A percentile compares a stretch with the other conserved stretches of the same genome.
These are phyloP conservation scores for Urophycis tenuis DNA, from an alignment of 2,797 vertebrate species.

Conservation along the genomic window DNA sequence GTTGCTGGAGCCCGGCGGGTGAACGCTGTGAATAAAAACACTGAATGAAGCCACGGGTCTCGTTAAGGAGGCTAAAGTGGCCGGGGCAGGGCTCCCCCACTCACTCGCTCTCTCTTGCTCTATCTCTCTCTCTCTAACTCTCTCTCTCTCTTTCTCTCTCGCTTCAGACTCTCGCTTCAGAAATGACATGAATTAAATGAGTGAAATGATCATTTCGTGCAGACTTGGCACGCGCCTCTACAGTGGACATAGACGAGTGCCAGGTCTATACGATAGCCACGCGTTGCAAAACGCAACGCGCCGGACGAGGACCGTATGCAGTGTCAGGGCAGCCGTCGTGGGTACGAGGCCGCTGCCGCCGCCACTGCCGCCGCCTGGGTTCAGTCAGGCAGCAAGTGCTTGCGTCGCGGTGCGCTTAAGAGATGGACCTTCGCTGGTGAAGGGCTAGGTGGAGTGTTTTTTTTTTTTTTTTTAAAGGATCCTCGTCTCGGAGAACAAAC, in stretches of 20 bases:
- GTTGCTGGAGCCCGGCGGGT: constrained; percentile 42
- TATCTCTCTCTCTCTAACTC: too few relatives aligned
- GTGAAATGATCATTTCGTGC: background rate
- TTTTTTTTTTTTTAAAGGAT: constrained; percentile 10
- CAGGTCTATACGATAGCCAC: background rate
- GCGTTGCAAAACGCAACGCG: too few relatives aligned
- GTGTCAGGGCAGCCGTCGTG: too few relatives aligned
- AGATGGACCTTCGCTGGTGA: constrained; percentile 17
- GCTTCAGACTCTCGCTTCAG: background rate
- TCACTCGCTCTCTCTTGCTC: too few relatives aligned
- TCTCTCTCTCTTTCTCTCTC: too few relatives aligned
- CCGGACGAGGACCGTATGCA: too few relatives aligned
- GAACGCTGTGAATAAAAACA: constrained; percentile 36
- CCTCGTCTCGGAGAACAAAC: constrained; percentile 31
- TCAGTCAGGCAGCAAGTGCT: constrained; percentile 21
- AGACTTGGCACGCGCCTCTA: background rate
- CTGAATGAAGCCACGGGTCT: constrained; percentile 39
- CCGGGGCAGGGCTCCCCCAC: background rate
- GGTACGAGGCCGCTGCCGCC: too few relatives aligned
- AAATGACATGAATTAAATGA: background rate
- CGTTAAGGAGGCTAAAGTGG: constrained; percentile 20
- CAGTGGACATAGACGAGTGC: constrained; percentile 8
- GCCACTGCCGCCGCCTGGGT: too few relatives aligned
- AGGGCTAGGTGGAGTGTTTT: constrained; percentile 17
- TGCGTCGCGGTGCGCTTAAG: constrained; percentile 15